Evolutionary conservation across 2,888 invertebrate genomes (phyloP).

Genomic region (Drosophila anomelani): DNA sequence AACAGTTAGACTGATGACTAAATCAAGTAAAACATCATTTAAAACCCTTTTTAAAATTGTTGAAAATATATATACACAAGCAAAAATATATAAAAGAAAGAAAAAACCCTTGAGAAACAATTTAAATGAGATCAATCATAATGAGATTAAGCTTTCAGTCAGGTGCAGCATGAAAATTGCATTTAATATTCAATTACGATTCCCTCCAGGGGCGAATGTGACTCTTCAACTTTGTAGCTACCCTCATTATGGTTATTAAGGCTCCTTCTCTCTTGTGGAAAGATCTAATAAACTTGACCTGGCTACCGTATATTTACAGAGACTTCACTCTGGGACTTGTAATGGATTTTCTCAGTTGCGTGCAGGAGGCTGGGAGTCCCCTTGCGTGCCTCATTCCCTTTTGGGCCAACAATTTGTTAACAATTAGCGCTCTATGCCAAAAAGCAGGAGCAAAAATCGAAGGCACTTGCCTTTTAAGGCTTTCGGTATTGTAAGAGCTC

Average conservation of each 20-base stretch:
- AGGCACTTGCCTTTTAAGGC: conserved; percentile 55
- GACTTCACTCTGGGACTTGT: too few species aligned
- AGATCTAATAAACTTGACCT: conserved; percentile 33
- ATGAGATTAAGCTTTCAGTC: conserved; percentile 1
- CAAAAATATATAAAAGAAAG: neutral
- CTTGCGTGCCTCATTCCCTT: conserved; percentile 33
- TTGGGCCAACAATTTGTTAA: conserved; percentile 73
- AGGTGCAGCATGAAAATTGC: conserved; percentile 10
- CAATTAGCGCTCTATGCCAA: conserved; percentile 73
- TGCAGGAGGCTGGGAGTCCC: conserved; percentile 33
- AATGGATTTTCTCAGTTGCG: conserved; percentile 55
- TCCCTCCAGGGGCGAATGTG: neutral
- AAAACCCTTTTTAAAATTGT: neutral
- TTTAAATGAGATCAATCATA: conserved; percentile 26
- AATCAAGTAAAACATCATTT: neutral
- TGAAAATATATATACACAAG: neutral
- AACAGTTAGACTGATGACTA: conserved; percentile 8
- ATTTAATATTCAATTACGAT: conserved; percentile 39
- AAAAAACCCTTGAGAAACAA: neutral
- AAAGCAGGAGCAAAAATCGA: conserved; percentile 17
- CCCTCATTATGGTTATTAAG: conserved; percentile 18
- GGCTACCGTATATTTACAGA: conserved; percentile 9
- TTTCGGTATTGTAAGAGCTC: conserved; percentile 32
- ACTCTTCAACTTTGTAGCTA: conserved; percentile 12
- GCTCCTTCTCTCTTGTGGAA: neutral